Conservation (phyloP, 2,888 invertebrate species). For the Callyntrura guangdongensis region DNA sequence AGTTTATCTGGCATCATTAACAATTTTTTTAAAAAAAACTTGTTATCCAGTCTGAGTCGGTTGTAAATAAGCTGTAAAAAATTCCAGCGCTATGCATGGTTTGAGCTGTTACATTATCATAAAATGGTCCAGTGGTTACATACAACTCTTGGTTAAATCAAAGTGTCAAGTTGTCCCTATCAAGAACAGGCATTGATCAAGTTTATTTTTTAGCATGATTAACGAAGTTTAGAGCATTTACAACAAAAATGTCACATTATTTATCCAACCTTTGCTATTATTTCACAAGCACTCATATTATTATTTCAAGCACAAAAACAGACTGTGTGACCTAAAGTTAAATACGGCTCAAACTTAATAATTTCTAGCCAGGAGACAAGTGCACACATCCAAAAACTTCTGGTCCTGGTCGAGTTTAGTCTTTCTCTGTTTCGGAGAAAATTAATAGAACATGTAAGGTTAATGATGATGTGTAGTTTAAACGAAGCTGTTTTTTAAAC, state of each 20-base stretch:
- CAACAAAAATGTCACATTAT: background rate
- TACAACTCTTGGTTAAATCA: background rate
- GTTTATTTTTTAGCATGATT: conserved; percentile 15
- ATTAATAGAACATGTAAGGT: too few relatives aligned
- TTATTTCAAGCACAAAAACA: too few relatives aligned
- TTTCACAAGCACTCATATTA: background rate
- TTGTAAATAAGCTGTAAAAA: conserved; percentile 21
- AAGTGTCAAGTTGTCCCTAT: conserved; percentile 39
- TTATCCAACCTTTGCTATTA: conserved; percentile 20
- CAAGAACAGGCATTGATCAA: conserved; percentile 18
- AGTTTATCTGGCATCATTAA: conserved; percentile 3
- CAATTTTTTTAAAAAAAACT: background rate
- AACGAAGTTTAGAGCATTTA: background rate
- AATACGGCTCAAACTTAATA: too few relatives aligned
- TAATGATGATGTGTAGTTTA: too few relatives aligned
- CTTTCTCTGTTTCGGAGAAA: too few relatives aligned
- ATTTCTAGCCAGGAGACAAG: too few relatives aligned
- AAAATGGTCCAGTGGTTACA: conserved; percentile 8
- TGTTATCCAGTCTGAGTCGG: background rate
- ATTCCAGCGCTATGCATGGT: background rate
- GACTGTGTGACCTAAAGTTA: too few relatives aligned
- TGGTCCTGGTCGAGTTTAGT: too few relatives aligned
- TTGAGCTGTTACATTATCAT: background rate
- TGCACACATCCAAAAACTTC: too few relatives aligned
- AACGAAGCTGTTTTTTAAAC: too few relatives aligned